These are phyloP conservation scores for Trissolcus brochymenae DNA, from an alignment of 2,888 invertebrate species.

Conservation along the genomic window DNA sequence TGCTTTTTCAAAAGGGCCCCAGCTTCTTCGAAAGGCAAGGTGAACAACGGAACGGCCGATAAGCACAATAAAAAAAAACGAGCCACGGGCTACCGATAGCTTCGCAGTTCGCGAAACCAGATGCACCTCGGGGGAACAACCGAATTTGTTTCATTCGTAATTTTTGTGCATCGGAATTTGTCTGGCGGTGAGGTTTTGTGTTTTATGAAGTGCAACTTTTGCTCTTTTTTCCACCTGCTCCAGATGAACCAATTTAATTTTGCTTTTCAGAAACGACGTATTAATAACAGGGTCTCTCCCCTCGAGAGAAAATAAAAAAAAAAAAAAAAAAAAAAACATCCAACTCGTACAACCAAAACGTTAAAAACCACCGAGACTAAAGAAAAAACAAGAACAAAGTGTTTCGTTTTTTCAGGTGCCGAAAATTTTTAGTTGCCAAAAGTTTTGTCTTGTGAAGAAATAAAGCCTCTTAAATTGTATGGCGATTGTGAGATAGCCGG, in stretches of 20 bases:
- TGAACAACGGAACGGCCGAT: slow-evolving; percentile 50
- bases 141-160: background rate
- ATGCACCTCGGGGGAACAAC: slow-evolving; percentile 67
- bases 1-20: slow-evolving; percentile 41
- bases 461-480: slow-evolving; percentile 6
- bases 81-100: slow-evolving; percentile 60
- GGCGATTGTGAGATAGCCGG: slow-evolving; percentile 28
- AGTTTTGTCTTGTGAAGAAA: too few species aligned
- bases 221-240: slow-evolving; percentile 6
- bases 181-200: too few species aligned
- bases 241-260: slow-evolving; percentile 35
- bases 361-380: too few species aligned
- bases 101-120: slow-evolving; percentile 64
- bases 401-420: background rate
- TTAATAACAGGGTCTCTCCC: slow-evolving; percentile 45
- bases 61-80: slow-evolving; percentile 50
- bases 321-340: background rate
- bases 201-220: background rate
- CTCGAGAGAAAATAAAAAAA: too few species aligned
- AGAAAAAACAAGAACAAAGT: too few species aligned
- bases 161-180: too few species aligned
- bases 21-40: slow-evolving; percentile 55
- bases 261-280: slow-evolving; percentile 36
- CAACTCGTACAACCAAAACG: background rate
- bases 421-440: too few species aligned